Percentiles rank a stretch among this genome's conserved stretches.
Conservation (phyloP, 2,797 vertebrate genomes). For the Smutsia temminckii region DNA sequence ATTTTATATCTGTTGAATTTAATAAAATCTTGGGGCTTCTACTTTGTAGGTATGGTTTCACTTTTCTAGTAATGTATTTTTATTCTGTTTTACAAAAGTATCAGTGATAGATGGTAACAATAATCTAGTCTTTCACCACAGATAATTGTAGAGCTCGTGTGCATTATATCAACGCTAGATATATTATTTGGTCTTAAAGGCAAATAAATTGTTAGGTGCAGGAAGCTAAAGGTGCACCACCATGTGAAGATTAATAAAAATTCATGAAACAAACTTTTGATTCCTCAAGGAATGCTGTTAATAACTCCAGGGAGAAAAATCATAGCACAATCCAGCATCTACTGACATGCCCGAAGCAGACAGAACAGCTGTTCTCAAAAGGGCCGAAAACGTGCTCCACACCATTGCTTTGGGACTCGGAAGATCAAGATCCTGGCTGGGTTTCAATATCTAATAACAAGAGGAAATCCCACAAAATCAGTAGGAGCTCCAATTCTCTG, state of each 20-base stretch:
- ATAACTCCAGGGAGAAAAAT: background rate
- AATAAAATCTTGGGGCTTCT: background rate
- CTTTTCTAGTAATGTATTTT: background rate
- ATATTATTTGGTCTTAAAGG: background rate
- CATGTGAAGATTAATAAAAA: background rate
- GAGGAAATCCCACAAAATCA: constrained; percentile 42
- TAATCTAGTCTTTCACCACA: background rate
- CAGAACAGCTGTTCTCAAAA: background rate
- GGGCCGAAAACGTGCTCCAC: background rate
- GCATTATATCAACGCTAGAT: background rate
- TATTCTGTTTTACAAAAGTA: background rate
- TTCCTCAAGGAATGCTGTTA: background rate
- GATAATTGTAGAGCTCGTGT: background rate
- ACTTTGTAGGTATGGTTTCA: background rate
- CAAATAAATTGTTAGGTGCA: background rate
- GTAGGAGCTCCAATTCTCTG: background rate
- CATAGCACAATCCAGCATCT: background rate
- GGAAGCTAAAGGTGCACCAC: background rate
- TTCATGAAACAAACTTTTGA: background rate
- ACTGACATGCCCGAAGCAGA: background rate
- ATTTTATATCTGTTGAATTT: background rate
- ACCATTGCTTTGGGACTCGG: background rate
- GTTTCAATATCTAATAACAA: constrained; percentile 8
- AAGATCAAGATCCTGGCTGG: background rate
- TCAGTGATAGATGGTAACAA: background rate